Evolutionary conservation across 2,113 vertebrate species (phyloP).

Genomic region (Gymnarchus niloticus): DNA sequence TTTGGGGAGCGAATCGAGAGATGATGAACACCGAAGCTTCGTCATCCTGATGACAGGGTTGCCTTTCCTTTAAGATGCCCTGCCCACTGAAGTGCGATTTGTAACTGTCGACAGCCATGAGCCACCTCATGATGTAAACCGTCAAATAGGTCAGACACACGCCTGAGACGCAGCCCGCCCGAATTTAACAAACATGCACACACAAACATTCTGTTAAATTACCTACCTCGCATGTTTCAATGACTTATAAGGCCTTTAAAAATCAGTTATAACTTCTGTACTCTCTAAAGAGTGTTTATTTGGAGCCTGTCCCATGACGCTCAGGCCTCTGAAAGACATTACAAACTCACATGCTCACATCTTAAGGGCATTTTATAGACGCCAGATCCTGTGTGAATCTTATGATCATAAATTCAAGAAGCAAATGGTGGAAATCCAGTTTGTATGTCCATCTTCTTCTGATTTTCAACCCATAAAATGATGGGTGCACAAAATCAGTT

Average conservation of each 20-base stretch:
- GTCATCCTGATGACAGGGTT: slow-evolving; percentile 69
- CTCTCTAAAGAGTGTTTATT: not conserved
- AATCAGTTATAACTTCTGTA: no score
- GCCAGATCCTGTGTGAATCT: not conserved
- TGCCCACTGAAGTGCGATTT: slow-evolving; percentile 72
- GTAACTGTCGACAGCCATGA: slow-evolving; percentile 57
- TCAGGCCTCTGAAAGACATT: not conserved
- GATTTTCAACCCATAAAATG: not conserved
- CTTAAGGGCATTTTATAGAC: not conserved
- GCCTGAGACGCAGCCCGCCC: not conserved
- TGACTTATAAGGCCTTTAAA: not conserved
- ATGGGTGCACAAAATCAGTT: not conserved
- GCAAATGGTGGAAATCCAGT: no score
- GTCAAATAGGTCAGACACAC: not conserved
- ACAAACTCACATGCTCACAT: slow-evolving; percentile 10
- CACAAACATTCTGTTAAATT: no score
- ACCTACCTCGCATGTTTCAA: not conserved
- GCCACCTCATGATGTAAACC: not conserved
- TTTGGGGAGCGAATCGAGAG: slow-evolving; percentile 66
- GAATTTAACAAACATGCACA: not conserved
- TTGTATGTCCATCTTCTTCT: not conserved
- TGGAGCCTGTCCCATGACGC: not conserved
- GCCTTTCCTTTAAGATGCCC: slow-evolving; percentile 59
- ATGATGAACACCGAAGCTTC: slow-evolving; percentile 67
- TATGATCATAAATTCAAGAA: no score